Evolutionary conservation across 2,113 vertebrate species (phyloP).

Genomic region (Galemys pyrenaicus): DNA sequence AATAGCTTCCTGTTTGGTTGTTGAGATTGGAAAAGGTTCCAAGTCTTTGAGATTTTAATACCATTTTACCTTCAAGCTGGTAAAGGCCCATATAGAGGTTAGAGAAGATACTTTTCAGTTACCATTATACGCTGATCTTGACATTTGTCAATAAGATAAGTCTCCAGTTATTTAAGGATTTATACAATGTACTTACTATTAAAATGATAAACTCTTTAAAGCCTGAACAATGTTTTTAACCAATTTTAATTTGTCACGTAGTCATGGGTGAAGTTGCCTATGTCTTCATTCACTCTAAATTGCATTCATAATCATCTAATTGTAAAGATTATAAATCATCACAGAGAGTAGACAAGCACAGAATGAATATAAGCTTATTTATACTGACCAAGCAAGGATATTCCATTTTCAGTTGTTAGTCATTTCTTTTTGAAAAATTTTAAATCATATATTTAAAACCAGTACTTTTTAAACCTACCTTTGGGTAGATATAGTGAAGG

Average conservation of each 20-base stretch:
- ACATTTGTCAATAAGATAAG: not conserved
- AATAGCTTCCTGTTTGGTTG: slow-evolving; percentile 14
- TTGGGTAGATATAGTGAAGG: not conserved
- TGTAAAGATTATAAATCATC: slow-evolving; percentile 19
- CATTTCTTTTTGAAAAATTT: not conserved
- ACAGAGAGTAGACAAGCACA: not conserved
- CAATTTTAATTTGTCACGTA: not conserved
- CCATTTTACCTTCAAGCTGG: not conserved
- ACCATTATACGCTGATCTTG: not conserved
- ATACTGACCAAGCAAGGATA: not conserved
- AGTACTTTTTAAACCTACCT: not conserved
- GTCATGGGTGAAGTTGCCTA: not conserved
- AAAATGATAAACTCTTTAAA: not conserved
- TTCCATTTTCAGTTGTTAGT: not conserved
- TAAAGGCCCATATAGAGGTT: not conserved
- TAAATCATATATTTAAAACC: not conserved
- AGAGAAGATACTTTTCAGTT: not conserved
- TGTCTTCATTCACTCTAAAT: not conserved
- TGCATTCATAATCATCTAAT: not conserved
- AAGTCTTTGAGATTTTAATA: slow-evolving; percentile 1
- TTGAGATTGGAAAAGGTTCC: not conserved
- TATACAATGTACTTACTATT: not conserved
- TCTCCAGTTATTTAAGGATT: not conserved
- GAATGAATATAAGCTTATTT: not conserved
- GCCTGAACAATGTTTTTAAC: slow-evolving; percentile 7